phyloP scores from a whole-genome alignment of 2,797 vertebrate species.

The Etheostoma nigrum region DNA sequence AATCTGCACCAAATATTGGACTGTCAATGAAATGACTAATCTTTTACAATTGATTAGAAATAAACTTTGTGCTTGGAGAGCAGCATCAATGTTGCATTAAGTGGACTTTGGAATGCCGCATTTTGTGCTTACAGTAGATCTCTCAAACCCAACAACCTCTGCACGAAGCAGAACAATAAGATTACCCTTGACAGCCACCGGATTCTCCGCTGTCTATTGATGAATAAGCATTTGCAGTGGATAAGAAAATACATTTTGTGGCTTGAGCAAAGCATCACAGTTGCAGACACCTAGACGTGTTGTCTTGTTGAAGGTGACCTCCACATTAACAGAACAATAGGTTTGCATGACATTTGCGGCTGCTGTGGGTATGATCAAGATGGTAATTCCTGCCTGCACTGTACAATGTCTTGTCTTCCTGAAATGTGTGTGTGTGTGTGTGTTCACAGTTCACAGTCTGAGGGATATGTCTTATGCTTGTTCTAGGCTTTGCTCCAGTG shows the following conservation, averaged over 20 bases:
- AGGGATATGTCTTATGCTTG: slow-evolving; percentile 69
- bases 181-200: slow-evolving; percentile 51
- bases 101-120: slow-evolving; percentile 51
- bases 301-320: slow-evolving; percentile 74
- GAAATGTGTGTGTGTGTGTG: slow-evolving; percentile 29
- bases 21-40: slow-evolving; percentile 70
- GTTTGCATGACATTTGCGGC: slow-evolving; percentile 58
- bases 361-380: slow-evolving; percentile 64
- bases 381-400: slow-evolving; percentile 74
- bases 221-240: slow-evolving; percentile 51
- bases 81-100: slow-evolving; percentile 52
- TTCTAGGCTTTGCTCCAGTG: slow-evolving; percentile 78
- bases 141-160: slow-evolving; percentile 39
- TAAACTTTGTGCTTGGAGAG: slow-evolving; percentile 44
- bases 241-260: slow-evolving; percentile 49
- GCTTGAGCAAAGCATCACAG: slow-evolving; percentile 49
- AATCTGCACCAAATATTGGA: slow-evolving; percentile 85
- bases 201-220: slow-evolving; percentile 41
- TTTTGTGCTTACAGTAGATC: slow-evolving; percentile 34
- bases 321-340: slow-evolving; percentile 66
- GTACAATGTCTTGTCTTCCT: slow-evolving; percentile 53
- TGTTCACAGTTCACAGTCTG: slow-evolving; percentile 64
- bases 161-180: slow-evolving; percentile 39
- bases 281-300: slow-evolving; percentile 44
- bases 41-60: slow-evolving; percentile 65